phyloP scores from a whole-genome alignment of 2,888 invertebrate species.

The Epiperipatus broadwayi region DNA sequence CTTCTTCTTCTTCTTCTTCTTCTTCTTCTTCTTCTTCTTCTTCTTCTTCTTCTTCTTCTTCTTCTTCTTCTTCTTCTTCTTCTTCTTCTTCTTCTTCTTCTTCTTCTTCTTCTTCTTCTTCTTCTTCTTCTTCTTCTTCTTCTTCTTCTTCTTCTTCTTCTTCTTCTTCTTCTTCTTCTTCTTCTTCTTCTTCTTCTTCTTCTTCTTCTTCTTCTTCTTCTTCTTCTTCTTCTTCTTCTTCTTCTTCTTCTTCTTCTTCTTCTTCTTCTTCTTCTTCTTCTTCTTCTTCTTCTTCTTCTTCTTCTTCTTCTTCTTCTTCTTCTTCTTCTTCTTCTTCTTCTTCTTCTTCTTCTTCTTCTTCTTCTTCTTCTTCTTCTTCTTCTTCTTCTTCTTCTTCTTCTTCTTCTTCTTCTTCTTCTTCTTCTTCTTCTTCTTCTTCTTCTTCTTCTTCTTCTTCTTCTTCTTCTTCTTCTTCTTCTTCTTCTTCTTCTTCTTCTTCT shows the following conservation, averaged over 20 bases:
- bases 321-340: constrained; percentile 18
- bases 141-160: neutral
- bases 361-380: constrained; percentile 15
- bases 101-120: constrained; percentile 8
- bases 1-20: constrained; percentile 7
- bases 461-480: constrained; percentile 13
- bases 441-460: constrained; percentile 14
- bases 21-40: neutral
- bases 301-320: constrained; percentile 21
- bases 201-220: neutral
- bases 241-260: constrained; percentile 18
- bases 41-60: neutral
- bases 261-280: constrained; percentile 17
- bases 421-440: constrained; percentile 14
- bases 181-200: constrained; percentile 6
- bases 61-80: neutral
- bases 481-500: constrained; percentile 13
- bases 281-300: constrained; percentile 20
- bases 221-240: constrained; percentile 16
- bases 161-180: neutral
- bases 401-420: constrained; percentile 14
- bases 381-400: constrained; percentile 14
- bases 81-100: constrained; percentile 8
- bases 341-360: constrained; percentile 20
- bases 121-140: constrained; percentile 4